Evolutionary conservation across 2,797 vertebrate species (phyloP).

Genomic region (Malacoctenus gilli): DNA sequence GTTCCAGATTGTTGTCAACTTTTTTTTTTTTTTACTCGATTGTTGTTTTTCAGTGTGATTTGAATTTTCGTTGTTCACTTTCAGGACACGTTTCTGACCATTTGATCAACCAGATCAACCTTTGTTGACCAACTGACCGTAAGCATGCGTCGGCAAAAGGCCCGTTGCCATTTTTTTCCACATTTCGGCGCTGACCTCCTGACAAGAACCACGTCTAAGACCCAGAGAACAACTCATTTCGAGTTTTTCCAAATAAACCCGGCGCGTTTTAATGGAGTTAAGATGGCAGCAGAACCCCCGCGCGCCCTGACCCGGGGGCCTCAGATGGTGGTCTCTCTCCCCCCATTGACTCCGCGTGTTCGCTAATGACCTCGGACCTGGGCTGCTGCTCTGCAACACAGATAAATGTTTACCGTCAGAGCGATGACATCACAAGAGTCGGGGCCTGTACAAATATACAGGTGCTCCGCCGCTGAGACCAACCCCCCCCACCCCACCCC

Average conservation of each 20-base stretch:
- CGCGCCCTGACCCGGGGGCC: constrained; percentile 15
- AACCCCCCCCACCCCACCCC: too few species aligned
- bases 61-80: too few species aligned
- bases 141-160: too few species aligned
- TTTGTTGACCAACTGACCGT: too few species aligned
- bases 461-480: constrained; percentile 31
- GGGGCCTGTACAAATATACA: constrained; percentile 75
- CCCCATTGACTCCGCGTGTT: constrained; percentile 39
- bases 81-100: too few species aligned
- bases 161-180: too few species aligned
- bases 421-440: constrained; percentile 79
- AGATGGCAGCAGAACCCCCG: constrained; percentile 12
- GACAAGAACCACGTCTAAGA: too few species aligned
- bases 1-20: too few species aligned
- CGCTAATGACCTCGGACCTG: constrained; percentile 58
- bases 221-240: constrained; percentile 37
- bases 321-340: constrained; percentile 61
- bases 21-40: too few species aligned
- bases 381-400: constrained; percentile 55
- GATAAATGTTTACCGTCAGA: constrained; percentile 76
- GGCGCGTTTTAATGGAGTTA: constrained; percentile 20
- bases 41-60: too few species aligned
- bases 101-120: too few species aligned
- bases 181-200: constrained; percentile 27
- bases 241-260: constrained; percentile 36